Conservation (phyloP, 1,140 invertebrate species). For the Atta colombica region DNA sequence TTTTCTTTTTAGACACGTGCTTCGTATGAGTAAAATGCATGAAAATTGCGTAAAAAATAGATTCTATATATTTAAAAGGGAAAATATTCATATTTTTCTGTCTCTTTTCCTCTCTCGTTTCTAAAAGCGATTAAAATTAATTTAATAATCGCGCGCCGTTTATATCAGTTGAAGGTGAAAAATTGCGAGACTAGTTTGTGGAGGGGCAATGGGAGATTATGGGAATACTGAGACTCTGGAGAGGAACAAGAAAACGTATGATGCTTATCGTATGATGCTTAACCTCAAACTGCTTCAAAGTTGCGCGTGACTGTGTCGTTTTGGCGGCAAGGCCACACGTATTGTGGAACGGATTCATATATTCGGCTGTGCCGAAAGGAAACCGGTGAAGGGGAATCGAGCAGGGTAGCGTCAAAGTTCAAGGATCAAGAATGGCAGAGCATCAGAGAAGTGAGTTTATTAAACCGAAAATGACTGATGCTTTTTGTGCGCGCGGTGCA, state of each 20-base stretch:
- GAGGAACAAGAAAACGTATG: background rate
- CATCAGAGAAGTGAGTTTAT: constrained; percentile 50
- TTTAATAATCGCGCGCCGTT: background rate
- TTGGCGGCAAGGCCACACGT: constrained; percentile 18
- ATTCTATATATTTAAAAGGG: background rate
- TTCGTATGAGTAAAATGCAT: background rate
- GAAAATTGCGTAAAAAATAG: background rate
- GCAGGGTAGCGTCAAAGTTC: background rate
- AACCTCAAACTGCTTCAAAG: constrained; percentile 71
- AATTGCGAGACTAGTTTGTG: background rate
- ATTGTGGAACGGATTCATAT: background rate
- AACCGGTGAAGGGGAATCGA: background rate
- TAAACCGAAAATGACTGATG: background rate
- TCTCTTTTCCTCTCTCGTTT: background rate
- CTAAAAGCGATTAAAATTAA: background rate
- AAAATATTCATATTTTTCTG: background rate
- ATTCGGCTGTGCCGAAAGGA: background rate
- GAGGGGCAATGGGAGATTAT: background rate
- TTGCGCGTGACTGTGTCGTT: constrained; percentile 7
- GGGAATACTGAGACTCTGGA: background rate
- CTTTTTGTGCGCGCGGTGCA: background rate
- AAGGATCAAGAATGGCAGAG: constrained; percentile 32
- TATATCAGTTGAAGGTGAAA: background rate
- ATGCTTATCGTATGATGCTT: background rate
- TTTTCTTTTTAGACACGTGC: background rate